Evolutionary conservation across 2,797 vertebrate genomes (phyloP), one percentile per base, ranked within the genome.

Genomic region (Acomys russatus): DNA sequence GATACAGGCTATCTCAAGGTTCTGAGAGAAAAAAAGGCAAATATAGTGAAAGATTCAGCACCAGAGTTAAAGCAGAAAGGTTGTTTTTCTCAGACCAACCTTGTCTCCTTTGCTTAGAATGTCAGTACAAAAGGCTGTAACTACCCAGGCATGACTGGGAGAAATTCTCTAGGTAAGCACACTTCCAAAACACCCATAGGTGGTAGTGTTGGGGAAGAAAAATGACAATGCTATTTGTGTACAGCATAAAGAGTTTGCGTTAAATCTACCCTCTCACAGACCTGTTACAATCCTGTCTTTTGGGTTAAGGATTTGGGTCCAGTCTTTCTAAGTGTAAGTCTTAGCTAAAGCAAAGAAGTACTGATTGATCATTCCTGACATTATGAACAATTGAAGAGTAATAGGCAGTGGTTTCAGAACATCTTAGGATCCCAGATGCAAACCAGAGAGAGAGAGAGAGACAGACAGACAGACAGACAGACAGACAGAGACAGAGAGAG

Each of bases 281-380:
- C 17, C 17, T 90, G 82, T 85, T 90, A 51, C 7, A 44, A 76
- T 17, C 20, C 35, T 33, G 9, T 33, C 44, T 92, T 63, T 30
- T 10, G 44, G 30, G 22, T 68, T 68, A 80, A 78, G 28, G 56
- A 22, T 28, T 96, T 96, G n/a, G n/a, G 30, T 9, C 88, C 23
- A 77, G 44, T 54, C 15, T 51, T 61, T 63, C 12, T 70, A 77
- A 74, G 38, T 87, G 25, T 74, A 33, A 17, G 0, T 66, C 51
- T 85, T 88, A 78, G 77, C 4, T 51, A 38, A 90, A 73, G 15
- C 56, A 17, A 44, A 79, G 28, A 89, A 83, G 17, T 14, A 14
- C 66, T 83, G 87, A 89, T 64, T 92, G 70, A 68, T 78, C 18
- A 59, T 30, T 44, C 61, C 35, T 78, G 84, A 91, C 68, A 94